Conservation (phyloP, 2,888 invertebrate genomes). For the Andrena trimmerana region DNA sequence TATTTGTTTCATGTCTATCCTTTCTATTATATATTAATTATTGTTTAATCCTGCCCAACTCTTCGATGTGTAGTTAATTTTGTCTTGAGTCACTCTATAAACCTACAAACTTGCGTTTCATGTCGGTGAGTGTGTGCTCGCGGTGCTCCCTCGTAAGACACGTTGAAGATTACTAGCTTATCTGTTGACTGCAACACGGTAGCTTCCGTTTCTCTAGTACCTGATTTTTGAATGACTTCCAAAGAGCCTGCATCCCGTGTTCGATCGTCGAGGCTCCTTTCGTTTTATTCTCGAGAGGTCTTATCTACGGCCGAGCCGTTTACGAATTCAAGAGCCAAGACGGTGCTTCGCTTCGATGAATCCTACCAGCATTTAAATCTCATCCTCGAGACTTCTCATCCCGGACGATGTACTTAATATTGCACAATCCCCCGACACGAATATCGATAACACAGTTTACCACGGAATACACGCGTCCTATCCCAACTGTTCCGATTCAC, state of each 20-base stretch:
- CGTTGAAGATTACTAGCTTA: not conserved
- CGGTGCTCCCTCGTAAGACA: not conserved
- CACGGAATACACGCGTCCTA: constrained; percentile 3
- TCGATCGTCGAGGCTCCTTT: constrained; percentile 58
- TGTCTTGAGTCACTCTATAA: too few species aligned
- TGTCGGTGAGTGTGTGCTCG: too few species aligned
- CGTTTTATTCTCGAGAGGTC: constrained; percentile 60
- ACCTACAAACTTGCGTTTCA: too few species aligned
- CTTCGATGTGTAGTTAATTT: too few species aligned
- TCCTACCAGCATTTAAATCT: constrained; percentile 57
- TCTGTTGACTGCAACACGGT: not conserved
- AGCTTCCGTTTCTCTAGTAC: constrained; percentile 11
- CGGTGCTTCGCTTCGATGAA: constrained; percentile 48
- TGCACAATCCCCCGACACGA: constrained; percentile 7
- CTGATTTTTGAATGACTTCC: constrained; percentile 57
- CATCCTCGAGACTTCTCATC: constrained; percentile 25
- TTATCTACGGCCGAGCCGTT: constrained; percentile 63
- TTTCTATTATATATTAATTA: too few species aligned
- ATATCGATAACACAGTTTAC: constrained; percentile 32
- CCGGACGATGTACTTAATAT: constrained; percentile 27
- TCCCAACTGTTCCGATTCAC: constrained; percentile 1
- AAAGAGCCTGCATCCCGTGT: constrained; percentile 33
- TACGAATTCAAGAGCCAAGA: constrained; percentile 64
- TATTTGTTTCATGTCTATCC: too few species aligned
- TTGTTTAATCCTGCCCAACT: too few species aligned